Evolutionary conservation across 2,888 invertebrate species (phyloP).

Genomic region (Drosophila colorata): DNA sequence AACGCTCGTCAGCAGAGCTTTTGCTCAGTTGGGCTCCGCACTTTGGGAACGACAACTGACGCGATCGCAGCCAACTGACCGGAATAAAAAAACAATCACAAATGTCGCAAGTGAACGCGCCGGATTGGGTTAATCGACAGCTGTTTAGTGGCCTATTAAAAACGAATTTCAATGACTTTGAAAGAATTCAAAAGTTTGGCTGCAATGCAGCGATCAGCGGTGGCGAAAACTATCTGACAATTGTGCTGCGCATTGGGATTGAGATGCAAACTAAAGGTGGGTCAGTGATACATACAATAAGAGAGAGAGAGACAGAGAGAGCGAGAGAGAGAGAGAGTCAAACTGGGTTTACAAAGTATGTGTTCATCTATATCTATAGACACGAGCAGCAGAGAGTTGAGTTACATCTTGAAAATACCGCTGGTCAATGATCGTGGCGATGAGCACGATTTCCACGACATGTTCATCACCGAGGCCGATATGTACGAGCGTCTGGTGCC

Average conservation of each 20-base stretch:
- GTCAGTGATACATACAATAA: constrained; percentile 10
- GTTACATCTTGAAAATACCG: constrained; percentile 76
- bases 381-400: constrained; percentile 38
- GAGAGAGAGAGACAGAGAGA: constrained; percentile 1
- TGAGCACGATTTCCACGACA: constrained; percentile 60
- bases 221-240: constrained; percentile 81
- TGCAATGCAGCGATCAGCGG: constrained; percentile 62
- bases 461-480: constrained; percentile 60
- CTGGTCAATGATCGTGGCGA: constrained; percentile 56
- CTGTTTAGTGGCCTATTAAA: constrained; percentile 63
- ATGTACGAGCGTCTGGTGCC: constrained; percentile 78
- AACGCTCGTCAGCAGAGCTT: constrained; percentile 27
- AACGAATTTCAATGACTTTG: constrained; percentile 44
- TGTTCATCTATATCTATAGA: constrained; percentile 32
- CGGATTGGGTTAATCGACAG: constrained; percentile 68
- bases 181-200: constrained; percentile 58
- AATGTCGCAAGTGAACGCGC: constrained; percentile 46
- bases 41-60: constrained; percentile 15
- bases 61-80: constrained; percentile 1
- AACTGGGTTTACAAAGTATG: background rate
- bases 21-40: constrained; percentile 35
- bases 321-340: constrained; percentile 4
- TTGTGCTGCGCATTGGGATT: constrained; percentile 72
- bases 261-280: constrained; percentile 70
- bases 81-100: background rate